These are phyloP conservation scores for Pocillopora damicornis DNA, from an alignment of 64 coral and sea anemone species.

Conservation along the genomic window DNA sequence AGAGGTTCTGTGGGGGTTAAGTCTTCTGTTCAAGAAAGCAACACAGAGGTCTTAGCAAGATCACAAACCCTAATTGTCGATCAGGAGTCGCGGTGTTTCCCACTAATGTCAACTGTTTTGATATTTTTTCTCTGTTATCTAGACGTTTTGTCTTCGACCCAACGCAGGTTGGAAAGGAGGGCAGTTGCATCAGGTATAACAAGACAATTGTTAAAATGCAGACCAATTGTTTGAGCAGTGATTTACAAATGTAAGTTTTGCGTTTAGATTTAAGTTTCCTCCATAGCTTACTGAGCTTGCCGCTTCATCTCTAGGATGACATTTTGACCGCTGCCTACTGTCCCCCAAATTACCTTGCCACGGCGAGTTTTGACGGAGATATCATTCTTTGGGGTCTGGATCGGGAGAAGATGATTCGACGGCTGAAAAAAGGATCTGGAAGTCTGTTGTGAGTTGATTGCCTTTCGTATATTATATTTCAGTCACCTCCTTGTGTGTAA, in stretches of 20 bases:
- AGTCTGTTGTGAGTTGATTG: conserved; percentile 82
- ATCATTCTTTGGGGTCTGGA: conserved; percentile 93
- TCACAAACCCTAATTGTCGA: too few relatives aligned
- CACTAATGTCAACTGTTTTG: background rate
- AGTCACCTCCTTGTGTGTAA: background rate
- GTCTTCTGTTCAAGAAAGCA: too few relatives aligned
- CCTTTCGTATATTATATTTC: background rate
- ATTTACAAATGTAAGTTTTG: too few relatives aligned
- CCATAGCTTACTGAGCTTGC: background rate
- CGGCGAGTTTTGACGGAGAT: conserved; percentile 94
- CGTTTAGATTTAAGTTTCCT: background rate
- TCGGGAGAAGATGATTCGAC: conserved; percentile 79
- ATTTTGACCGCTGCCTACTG: conserved; percentile 83
- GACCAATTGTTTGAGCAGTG: too few relatives aligned
- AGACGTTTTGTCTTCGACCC: conserved; percentile 71
- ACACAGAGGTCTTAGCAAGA: too few relatives aligned
- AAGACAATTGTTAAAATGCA: too few relatives aligned
- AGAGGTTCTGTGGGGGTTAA: too few relatives aligned
- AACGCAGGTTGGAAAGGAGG: conserved; percentile 90
- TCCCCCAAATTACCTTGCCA: conserved; percentile 84
- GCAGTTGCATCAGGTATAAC: conserved; percentile 87
- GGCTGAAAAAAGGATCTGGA: conserved; percentile 84
- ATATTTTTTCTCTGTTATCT: background rate
- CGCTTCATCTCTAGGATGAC: conserved; percentile 58
- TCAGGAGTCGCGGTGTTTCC: background rate